phyloP scores from a whole-genome alignment of 2,888 invertebrate genomes.

The Macrosiphum euphorbiae region DNA sequence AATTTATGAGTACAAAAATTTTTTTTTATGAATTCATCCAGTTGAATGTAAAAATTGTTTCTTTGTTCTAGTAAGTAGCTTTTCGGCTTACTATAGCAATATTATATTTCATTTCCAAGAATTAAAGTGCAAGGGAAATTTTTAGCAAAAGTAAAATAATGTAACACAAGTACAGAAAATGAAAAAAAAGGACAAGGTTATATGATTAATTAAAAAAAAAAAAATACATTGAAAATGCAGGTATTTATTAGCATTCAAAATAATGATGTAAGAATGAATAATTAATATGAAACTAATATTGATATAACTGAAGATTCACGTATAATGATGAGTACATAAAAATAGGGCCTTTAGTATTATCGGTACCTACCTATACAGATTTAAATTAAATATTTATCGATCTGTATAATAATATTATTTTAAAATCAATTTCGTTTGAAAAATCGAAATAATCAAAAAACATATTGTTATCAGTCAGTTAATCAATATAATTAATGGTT shows the following conservation, averaged over 20 bases:
- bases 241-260: neutral
- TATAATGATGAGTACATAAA: neutral
- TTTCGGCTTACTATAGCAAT: neutral
- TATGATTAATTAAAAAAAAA: neutral
- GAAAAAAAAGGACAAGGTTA: neutral
- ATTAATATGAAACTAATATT: neutral
- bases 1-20: neutral
- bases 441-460: no score
- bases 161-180: neutral
- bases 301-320: neutral
- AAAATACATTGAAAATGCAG: neutral
- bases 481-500: neutral
- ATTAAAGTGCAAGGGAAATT: neutral
- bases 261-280: neutral
- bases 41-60: neutral
- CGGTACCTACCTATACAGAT: neutral
- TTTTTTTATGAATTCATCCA: neutral
- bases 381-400: neutral
- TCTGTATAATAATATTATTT: neutral
- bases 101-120: slow-evolving; percentile 19
- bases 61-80: slow-evolving; percentile 27
- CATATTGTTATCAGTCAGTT: no score
- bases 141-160: neutral
- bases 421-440: neutral
- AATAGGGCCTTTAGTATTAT: neutral